These are phyloP conservation scores for Onychostruthus taczanowskii DNA, from an alignment of 2,113 vertebrate genomes.

Conservation along the genomic window DNA sequence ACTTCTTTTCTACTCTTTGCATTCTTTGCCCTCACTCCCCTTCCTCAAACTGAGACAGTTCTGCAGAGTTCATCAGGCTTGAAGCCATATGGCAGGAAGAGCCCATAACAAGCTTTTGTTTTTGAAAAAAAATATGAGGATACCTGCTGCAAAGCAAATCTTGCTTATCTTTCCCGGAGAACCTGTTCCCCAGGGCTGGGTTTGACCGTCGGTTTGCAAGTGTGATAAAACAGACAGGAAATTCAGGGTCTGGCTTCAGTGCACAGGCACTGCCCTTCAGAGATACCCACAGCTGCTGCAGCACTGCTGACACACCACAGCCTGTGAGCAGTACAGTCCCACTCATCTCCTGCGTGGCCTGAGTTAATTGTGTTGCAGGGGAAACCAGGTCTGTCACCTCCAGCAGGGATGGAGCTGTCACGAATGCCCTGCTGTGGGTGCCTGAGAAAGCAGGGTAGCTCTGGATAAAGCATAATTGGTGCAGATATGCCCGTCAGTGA, in stretches of 20 bases:
- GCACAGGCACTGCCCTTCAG: neutral
- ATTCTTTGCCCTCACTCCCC: accelerated
- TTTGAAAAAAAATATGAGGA: neutral
- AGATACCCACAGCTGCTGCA: neutral
- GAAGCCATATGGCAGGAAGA: neutral
- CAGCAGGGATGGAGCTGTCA: neutral
- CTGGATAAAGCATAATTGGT: neutral
- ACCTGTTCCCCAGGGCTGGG: neutral
- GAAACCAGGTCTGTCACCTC: neutral
- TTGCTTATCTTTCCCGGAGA: neutral
- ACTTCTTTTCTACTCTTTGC: neutral
- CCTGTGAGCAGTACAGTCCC: neutral
- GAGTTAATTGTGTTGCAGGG: neutral
- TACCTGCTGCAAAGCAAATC: neutral
- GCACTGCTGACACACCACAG: neutral
- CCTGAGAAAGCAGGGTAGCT: neutral
- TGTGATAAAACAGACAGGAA: constrained; percentile 23
- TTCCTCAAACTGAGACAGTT: neutral
- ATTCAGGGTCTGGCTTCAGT: constrained; percentile 15
- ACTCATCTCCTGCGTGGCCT: neutral
- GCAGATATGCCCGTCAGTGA: neutral
- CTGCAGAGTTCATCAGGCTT: neutral
- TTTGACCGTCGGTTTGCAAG: neutral
- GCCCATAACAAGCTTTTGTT: neutral
- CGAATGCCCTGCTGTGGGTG: accelerated